Percentiles rank a stretch among this genome's conserved stretches.
phyloP scores from a whole-genome alignment of 2,113 vertebrate genomes.

The Speoplatyrhinus poulsoni region DNA sequence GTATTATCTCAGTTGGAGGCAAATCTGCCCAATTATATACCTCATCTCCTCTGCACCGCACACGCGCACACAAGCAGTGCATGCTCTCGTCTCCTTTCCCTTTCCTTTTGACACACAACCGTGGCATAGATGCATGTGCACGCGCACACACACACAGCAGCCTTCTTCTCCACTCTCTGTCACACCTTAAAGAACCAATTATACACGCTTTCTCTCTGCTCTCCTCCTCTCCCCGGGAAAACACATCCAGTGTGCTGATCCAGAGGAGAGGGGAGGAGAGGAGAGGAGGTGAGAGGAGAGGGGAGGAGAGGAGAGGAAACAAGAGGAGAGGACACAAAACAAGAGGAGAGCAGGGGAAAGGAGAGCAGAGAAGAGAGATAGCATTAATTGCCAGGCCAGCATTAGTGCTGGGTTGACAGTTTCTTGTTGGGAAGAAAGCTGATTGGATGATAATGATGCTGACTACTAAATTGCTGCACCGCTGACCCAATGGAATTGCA shows the following conservation, averaged over 20 bases:
- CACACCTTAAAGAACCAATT: conserved; percentile 79
- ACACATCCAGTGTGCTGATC: conserved; percentile 52
- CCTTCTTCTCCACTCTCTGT: conserved; percentile 58
- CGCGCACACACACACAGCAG: conserved; percentile 28
- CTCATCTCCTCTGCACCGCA: conserved; percentile 60
- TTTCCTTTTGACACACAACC: conserved; percentile 38
- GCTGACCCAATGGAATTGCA: conserved; percentile 64
- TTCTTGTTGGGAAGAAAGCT: conserved; percentile 60
- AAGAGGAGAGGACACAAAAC: conserved; percentile 37
- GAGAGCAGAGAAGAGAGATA: conserved; percentile 41
- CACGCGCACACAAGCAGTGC: conserved; percentile 9
- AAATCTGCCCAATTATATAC: conserved; percentile 82
- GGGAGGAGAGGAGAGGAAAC: neutral
- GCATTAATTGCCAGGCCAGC: conserved; percentile 59
- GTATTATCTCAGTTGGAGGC: conserved; percentile 76
- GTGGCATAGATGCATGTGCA: conserved; percentile 40
- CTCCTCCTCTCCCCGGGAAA: conserved; percentile 40
- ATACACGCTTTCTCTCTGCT: conserved; percentile 63
- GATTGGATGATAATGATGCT: conserved; percentile 72
- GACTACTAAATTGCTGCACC: conserved; percentile 61
- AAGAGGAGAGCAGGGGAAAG: conserved; percentile 29
- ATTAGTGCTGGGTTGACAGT: conserved; percentile 73
- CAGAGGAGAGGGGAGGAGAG: conserved; percentile 44
- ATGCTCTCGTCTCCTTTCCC: conserved; percentile 25
- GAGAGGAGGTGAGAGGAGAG: conserved; percentile 1